Evolutionary conservation across 1,140 invertebrate genomes (phyloP).

Genomic region (Calosoma granatense): DNA sequence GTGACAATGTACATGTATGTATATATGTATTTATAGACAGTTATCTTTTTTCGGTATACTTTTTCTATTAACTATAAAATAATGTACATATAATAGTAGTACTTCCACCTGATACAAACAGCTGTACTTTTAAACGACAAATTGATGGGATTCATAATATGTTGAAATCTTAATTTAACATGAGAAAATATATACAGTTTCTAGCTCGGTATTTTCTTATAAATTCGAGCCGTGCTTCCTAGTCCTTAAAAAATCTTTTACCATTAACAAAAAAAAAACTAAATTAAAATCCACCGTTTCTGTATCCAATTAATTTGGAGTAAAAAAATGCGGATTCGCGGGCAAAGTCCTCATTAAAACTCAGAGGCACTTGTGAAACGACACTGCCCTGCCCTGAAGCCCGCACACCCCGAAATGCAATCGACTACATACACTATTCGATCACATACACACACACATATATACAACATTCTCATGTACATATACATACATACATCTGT

Average conservation of each 20-base stretch:
- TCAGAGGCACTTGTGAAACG: neutral
- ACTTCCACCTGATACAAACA: too few species aligned
- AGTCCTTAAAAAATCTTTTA: neutral
- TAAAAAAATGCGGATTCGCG: too few species aligned
- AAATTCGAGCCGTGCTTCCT: neutral
- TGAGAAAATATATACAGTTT: too few species aligned
- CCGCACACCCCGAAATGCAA: neutral
- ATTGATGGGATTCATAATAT: too few species aligned
- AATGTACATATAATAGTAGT: too few species aligned
- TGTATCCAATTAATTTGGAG: neutral
- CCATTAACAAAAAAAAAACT: neutral
- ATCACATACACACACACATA: conserved; percentile 1
- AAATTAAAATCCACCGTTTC: neutral
- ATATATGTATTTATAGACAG: too few species aligned
- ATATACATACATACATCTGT: neutral
- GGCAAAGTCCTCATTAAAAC: neutral
- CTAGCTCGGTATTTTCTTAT: neutral
- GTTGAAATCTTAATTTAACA: too few species aligned
- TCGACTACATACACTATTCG: neutral
- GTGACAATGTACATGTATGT: too few species aligned
- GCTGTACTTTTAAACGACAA: too few species aligned
- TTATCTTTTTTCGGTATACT: too few species aligned
- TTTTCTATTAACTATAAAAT: too few species aligned
- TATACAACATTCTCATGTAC: neutral
- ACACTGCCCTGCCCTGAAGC: neutral